phyloP scores from a whole-genome alignment of 1,140 invertebrate species.

The Zaprionus camerounensis region DNA sequence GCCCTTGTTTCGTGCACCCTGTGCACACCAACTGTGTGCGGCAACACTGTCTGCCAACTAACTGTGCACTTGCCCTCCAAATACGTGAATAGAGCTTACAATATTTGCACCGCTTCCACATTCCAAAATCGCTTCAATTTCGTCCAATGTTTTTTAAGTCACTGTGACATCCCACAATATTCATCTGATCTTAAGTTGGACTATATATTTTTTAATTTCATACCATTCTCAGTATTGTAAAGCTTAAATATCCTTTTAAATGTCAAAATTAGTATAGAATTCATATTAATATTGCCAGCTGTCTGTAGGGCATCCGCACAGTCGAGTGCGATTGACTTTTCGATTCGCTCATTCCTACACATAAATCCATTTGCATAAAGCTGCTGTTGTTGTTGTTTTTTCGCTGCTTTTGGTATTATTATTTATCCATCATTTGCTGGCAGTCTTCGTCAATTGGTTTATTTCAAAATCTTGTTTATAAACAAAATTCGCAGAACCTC shows the following conservation, averaged over 20 bases:
- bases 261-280: neutral
- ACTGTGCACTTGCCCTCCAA: neutral
- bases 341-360: neutral
- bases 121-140: neutral
- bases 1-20: neutral
- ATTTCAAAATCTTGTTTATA: conserved; percentile 60
- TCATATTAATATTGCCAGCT: neutral
- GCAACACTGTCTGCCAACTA: conserved; percentile 2
- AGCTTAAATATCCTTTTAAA: neutral
- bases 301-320: neutral
- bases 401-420: conserved; percentile 55
- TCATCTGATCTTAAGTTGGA: too few relatives aligned
- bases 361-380: conserved; percentile 15
- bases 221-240: neutral
- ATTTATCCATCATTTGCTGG: conserved; percentile 67
- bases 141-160: too few relatives aligned
- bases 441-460: conserved; percentile 61
- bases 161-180: too few relatives aligned
- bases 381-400: conserved; percentile 5
- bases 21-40: conserved; percentile 32
- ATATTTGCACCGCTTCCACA: neutral
- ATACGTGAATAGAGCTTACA: neutral
- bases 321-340: neutral
- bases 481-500: conserved; percentile 66
- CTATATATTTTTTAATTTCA: too few relatives aligned